phyloP scores from a whole-genome alignment of 2,113 vertebrate genomes.

The Cololabis saira region DNA sequence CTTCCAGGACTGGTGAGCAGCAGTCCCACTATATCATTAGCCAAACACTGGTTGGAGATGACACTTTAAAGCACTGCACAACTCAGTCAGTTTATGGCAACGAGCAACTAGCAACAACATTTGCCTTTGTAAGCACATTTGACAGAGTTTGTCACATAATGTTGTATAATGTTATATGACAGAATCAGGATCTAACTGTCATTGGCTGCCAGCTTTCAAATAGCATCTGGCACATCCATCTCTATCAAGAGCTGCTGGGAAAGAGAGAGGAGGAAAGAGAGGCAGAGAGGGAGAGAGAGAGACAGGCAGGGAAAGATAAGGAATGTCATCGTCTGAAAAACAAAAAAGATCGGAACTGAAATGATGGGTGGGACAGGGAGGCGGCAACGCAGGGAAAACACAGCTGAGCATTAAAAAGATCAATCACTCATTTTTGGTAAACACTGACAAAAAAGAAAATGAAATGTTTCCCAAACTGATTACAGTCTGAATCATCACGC shows the following conservation, averaged over 20 bases:
- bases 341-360: constrained; percentile 59
- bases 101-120: constrained; percentile 72
- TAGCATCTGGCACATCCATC: constrained; percentile 48
- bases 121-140: constrained; percentile 52
- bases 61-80: constrained; percentile 55
- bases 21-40: constrained; percentile 67
- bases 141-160: constrained; percentile 21
- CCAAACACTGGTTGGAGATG: constrained; percentile 72
- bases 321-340: constrained; percentile 52
- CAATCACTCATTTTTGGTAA: constrained; percentile 62
- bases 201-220: constrained; percentile 62
- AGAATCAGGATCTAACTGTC: constrained; percentile 37
- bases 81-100: constrained; percentile 64
- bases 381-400: constrained; percentile 50
- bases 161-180: too few species aligned
- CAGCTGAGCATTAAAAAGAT: constrained; percentile 53
- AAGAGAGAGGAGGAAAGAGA: constrained; percentile 12
- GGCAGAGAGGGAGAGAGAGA: constrained; percentile 26
- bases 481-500: constrained; percentile 29
- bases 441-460: constrained; percentile 36
- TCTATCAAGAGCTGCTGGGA: constrained; percentile 36
- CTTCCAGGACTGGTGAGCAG: constrained; percentile 63
- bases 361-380: constrained; percentile 60
- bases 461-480: constrained; percentile 37
- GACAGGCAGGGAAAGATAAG: constrained; percentile 35